phyloP scores from a whole-genome alignment of 2,888 invertebrate species.

The Tenodera sinensis region DNA sequence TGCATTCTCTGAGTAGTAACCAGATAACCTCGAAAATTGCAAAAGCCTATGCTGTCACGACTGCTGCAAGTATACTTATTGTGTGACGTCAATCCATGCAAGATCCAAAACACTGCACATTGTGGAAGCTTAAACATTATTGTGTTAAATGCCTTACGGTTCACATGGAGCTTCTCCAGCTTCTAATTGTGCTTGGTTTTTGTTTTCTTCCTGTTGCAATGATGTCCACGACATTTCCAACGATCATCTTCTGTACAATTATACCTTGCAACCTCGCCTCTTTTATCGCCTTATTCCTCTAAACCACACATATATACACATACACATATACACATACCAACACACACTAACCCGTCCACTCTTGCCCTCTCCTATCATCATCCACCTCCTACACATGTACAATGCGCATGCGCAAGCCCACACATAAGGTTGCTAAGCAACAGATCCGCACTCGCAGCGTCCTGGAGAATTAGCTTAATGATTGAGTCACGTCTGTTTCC shows the following conservation, averaged over 20 bases:
- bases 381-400: background rate
- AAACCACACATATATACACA: background rate
- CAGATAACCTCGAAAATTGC: background rate
- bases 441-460: background rate
- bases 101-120: background rate
- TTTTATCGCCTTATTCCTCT: background rate
- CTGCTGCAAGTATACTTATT: background rate
- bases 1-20: background rate
- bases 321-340: too few species aligned
- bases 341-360: too few species aligned
- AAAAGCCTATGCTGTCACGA: background rate
- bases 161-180: slow-evolving; percentile 42
- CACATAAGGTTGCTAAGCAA: background rate
- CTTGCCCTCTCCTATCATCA: too few species aligned
- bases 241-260: slow-evolving; percentile 35
- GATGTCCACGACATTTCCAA: slow-evolving; percentile 40
- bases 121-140: background rate
- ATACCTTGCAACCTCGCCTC: background rate
- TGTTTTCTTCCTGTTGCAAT: slow-evolving; percentile 4
- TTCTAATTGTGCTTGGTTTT: slow-evolving; percentile 34
- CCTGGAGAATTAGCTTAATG: background rate
- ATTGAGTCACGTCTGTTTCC: background rate
- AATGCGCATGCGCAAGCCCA: background rate
- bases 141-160: slow-evolving; percentile 29
- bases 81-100: background rate